Conservation (phyloP, 2,888 invertebrate species). For the Peribatodes rhomboidaria region DNA sequence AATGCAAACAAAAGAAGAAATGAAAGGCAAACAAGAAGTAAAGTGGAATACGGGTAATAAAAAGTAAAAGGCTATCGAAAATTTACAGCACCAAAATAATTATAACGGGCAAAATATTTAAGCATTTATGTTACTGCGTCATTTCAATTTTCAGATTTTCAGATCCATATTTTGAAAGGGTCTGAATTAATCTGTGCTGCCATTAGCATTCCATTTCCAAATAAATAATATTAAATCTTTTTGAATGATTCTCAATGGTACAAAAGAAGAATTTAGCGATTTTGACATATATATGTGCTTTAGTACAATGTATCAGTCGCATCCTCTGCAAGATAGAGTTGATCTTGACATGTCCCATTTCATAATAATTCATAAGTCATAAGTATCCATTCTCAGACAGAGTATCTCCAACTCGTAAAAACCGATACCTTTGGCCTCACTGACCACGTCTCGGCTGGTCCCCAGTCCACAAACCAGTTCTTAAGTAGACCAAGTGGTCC, state of each 20-base stretch:
- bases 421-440: slow-evolving; percentile 28
- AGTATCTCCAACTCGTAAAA: slow-evolving; percentile 18
- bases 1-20: no score
- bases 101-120: background rate
- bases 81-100: background rate
- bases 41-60: background rate
- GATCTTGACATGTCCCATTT: background rate
- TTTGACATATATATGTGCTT: no score
- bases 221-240: no score
- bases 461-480: slow-evolving; percentile 68
- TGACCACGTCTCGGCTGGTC: slow-evolving; percentile 37
- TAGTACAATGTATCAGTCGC: no score
- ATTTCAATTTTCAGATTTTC: background rate
- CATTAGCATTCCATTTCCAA: no score
- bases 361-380: background rate
- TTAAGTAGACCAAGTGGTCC: slow-evolving; percentile 70
- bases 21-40: no score
- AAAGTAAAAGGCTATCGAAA: slow-evolving; percentile 4
- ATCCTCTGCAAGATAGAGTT: no score
- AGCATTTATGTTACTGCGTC: background rate
- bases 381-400: slow-evolving; percentile 37
- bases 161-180: no score
- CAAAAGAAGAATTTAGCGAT: no score
- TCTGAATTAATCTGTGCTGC: no score
- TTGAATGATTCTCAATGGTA: no score